Percentiles rank a stretch among this genome's conserved stretches.
Conservation (phyloP, 1,140 invertebrate species). For the Lasaia peninsularis region DNA sequence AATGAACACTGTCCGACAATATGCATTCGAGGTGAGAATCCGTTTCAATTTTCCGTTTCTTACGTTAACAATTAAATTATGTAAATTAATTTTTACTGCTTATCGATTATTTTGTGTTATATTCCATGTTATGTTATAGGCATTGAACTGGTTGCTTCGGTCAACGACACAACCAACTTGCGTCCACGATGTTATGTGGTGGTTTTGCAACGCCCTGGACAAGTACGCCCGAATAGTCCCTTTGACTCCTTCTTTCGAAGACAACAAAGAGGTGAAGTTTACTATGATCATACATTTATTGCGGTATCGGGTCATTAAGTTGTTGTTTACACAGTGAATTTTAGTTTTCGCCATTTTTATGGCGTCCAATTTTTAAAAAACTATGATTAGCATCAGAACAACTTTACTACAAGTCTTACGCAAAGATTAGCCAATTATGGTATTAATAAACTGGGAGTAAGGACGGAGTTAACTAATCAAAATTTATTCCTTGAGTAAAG, state of each 20-base stretch:
- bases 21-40: slow-evolving; percentile 61
- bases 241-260: slow-evolving; percentile 36
- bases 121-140: slow-evolving; percentile 71
- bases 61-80: not conserved
- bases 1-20: slow-evolving; percentile 63
- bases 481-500: no score
- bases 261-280: slow-evolving; percentile 48
- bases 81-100: not conserved
- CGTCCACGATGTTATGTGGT: slow-evolving; percentile 96
- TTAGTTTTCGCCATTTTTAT: no score
- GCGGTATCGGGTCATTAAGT: no score
- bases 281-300: not conserved
- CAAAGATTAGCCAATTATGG: no score
- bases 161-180: slow-evolving; percentile 93
- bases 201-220: slow-evolving; percentile 81
- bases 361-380: no score
- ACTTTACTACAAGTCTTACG: no score
- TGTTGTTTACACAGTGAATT: no score
- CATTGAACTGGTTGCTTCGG: slow-evolving; percentile 95
- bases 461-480: no score
- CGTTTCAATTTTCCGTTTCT: not conserved
- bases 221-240: slow-evolving; percentile 49
- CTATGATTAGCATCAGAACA: no score
- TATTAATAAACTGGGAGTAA: no score
- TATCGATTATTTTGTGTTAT: not conserved